Evolutionary conservation across 1,140 invertebrate species (phyloP), one percentile per base, ranked within the genome.

Genomic region (Apocrypta bakeri): DNA sequence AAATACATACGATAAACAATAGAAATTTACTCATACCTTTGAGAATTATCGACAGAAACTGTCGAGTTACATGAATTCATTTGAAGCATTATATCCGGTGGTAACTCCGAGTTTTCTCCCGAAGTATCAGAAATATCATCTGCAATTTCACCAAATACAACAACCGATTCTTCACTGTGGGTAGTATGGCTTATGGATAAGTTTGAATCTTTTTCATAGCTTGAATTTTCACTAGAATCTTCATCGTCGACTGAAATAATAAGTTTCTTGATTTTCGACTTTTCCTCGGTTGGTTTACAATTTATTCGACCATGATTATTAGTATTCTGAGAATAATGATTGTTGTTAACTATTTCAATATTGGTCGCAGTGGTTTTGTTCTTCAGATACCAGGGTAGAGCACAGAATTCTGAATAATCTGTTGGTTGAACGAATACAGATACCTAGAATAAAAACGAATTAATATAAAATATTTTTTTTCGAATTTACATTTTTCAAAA

Each of bases 381-480:
- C 40, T 75, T 75, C 61, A 83, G 8, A 24, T 76, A 83, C 37
- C 63, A 76, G 0, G 77, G 82, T 31, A 83, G 27, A 8, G 69
- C 4, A 69, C 17, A 61, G 7, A 29, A 24, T 0, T n/a, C n/a
- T 0, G 69, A n/a, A n/a, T 56, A 6, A 6, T 56, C 48, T 21
- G 48, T 21, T 7, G 14, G 17, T n/a, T 56, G 21, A 2, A 56
- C 48, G 17, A 17, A 56, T 56, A 56, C 48, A 56, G 48, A 17
- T 21, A 56, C 48, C 48, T 56, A 56, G n/a, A 0, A 56, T 1
- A 4, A 56, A 7, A 6, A 56, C 21, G 17, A 56, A 56, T 3
- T 3, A 56, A 7, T n/a, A 1, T n/a, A n/a, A n/a, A n/a, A n/a
- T 56, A 21, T 56, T 56, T 4, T 6, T 6, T 6, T 56, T 56